These are phyloP conservation scores for Eilema caniola DNA, from an alignment of 2,888 invertebrate genomes.

Conservation along the genomic window DNA sequence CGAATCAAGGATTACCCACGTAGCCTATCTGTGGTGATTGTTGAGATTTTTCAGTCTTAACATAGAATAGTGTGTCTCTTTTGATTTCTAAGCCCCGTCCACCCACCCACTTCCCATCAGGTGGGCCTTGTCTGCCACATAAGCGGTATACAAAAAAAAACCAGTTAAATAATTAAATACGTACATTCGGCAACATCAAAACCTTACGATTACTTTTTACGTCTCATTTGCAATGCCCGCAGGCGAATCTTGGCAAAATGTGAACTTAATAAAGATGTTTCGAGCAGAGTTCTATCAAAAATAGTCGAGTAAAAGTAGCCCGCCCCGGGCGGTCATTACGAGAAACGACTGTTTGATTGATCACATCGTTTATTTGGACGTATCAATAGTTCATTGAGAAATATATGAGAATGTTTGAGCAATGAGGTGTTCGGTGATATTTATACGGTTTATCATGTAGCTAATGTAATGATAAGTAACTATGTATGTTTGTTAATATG, in stretches of 20 bases:
- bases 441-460: not conserved
- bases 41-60: too few species aligned
- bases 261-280: conserved; percentile 39
- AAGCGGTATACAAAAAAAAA: too few species aligned
- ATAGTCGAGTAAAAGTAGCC: conserved; percentile 34
- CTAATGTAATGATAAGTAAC: not conserved
- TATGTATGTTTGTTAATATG: not conserved
- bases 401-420: conserved; percentile 13
- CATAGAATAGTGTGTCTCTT: too few species aligned
- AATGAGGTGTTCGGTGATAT: not conserved
- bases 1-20: too few species aligned
- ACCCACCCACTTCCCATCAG: too few species aligned
- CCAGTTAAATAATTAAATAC: not conserved
- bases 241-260: conserved; percentile 33
- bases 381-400: conserved; percentile 37
- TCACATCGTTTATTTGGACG: conserved; percentile 35
- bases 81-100: too few species aligned
- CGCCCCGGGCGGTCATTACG: conserved; percentile 50
- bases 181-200: not conserved
- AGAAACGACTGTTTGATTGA: conserved; percentile 47
- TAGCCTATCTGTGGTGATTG: too few species aligned
- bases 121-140: too few species aligned
- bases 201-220: conserved; percentile 14
- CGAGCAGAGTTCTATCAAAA: conserved; percentile 38
- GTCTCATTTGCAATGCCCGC: conserved; percentile 19